Evolutionary conservation across 2,888 invertebrate genomes (phyloP).

Genomic region (Leptinotarsa peninsularis): DNA sequence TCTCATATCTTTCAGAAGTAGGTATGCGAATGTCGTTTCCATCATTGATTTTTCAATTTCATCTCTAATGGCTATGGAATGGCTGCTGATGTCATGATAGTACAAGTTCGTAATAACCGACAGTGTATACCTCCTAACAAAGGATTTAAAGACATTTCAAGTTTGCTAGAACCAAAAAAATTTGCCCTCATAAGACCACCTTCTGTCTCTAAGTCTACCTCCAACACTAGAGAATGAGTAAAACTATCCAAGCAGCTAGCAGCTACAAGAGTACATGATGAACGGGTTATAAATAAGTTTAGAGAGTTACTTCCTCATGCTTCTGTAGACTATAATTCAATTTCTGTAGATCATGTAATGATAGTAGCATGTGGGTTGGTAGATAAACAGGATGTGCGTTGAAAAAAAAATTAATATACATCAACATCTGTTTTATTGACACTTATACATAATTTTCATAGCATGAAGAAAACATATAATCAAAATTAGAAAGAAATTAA

Average conservation of each 20-base stretch:
- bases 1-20: slow-evolving; percentile 34
- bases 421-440: too few species aligned
- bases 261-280: not conserved
- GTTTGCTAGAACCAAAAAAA: not conserved
- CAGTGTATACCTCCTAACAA: too few species aligned
- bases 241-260: not conserved
- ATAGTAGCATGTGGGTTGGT: too few species aligned
- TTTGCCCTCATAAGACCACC: slow-evolving; percentile 18
- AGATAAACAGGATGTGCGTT: too few species aligned
- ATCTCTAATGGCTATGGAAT: too few species aligned
- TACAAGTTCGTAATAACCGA: too few species aligned
- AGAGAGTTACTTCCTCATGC: not conserved
- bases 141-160: too few species aligned
- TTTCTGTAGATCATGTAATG: too few species aligned
- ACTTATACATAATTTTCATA: too few species aligned
- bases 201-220: not conserved
- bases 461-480: too few species aligned
- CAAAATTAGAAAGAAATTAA: too few species aligned
- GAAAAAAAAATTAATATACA: not conserved
- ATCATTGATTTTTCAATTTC: slow-evolving; percentile 37
- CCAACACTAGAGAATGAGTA: not conserved
- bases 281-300: not conserved
- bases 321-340: not conserved
- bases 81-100: too few species aligned
- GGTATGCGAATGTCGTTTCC: slow-evolving; percentile 29